phyloP scores from a whole-genome alignment of 2,113 vertebrate species.

The Sebastes fasciatus region DNA sequence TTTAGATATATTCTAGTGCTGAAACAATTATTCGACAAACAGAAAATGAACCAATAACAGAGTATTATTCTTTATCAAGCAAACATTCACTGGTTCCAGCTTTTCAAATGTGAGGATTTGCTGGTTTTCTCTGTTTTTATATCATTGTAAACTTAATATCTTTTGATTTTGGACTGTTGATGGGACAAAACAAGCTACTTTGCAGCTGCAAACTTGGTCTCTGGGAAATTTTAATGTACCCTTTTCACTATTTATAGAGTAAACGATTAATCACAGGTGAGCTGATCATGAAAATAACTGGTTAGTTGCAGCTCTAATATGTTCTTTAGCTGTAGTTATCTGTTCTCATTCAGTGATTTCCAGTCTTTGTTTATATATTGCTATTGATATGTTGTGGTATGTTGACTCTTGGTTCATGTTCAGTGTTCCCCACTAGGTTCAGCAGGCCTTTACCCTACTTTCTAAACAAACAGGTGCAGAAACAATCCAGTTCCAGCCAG shows the following conservation, averaged over 20 bases:
- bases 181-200: neutral
- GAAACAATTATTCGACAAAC: too few relatives aligned
- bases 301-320: neutral
- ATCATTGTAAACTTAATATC: neutral
- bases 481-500: constrained; percentile 53
- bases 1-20: neutral
- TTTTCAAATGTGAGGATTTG: neutral
- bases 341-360: neutral
- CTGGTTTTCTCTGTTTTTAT: neutral
- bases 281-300: neutral
- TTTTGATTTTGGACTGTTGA: neutral
- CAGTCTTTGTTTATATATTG: neutral
- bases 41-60: neutral
- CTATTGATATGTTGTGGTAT: neutral
- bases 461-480: constrained; percentile 53
- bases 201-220: neutral
- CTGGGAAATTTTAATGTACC: neutral
- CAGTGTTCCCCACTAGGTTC: neutral
- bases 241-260: neutral
- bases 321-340: neutral
- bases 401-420: constrained; percentile 6
- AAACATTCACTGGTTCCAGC: neutral
- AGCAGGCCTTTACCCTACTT: constrained; percentile 51
- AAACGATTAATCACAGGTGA: neutral
- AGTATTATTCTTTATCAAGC: neutral